These are phyloP conservation scores for Saturnia pavonia DNA, from an alignment of 2,888 invertebrate genomes.

Conservation along the genomic window DNA sequence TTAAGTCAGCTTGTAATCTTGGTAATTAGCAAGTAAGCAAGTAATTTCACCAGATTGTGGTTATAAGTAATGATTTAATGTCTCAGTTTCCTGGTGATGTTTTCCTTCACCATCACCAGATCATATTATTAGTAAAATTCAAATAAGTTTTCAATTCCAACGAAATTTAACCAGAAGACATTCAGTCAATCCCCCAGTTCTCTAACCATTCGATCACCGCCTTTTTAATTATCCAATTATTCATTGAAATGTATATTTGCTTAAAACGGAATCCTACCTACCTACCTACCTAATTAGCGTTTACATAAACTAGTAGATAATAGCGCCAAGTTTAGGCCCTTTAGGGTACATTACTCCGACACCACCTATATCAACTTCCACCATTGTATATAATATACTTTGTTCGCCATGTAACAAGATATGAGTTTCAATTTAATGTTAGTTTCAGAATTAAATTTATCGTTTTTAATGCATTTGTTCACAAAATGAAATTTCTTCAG, in stretches of 20 bases:
- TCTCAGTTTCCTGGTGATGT: background rate
- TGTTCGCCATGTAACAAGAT: too few relatives aligned
- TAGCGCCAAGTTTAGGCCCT: background rate
- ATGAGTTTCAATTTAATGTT: too few relatives aligned
- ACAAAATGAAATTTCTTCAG: too few relatives aligned
- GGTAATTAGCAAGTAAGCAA: background rate
- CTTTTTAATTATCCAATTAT: background rate
- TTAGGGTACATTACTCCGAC: background rate
- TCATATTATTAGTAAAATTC: background rate
- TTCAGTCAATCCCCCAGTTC: background rate
- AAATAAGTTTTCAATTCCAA: background rate
- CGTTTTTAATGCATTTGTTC: too few relatives aligned
- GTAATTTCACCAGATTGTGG: background rate
- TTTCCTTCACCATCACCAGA: background rate
- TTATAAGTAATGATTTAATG: background rate
- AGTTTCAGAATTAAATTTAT: too few relatives aligned
- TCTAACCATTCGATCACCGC: background rate
- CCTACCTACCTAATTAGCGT: background rate
- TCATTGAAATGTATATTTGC: background rate
- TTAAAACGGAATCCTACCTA: background rate
- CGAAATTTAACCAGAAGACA: background rate
- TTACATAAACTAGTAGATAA: conserved; percentile 5
- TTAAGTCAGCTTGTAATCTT: too few relatives aligned
- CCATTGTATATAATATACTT: too few relatives aligned
- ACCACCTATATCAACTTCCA: background rate